phyloP scores from a whole-genome alignment of 2,888 invertebrate genomes.

The Yponomeuta cagnagella region DNA sequence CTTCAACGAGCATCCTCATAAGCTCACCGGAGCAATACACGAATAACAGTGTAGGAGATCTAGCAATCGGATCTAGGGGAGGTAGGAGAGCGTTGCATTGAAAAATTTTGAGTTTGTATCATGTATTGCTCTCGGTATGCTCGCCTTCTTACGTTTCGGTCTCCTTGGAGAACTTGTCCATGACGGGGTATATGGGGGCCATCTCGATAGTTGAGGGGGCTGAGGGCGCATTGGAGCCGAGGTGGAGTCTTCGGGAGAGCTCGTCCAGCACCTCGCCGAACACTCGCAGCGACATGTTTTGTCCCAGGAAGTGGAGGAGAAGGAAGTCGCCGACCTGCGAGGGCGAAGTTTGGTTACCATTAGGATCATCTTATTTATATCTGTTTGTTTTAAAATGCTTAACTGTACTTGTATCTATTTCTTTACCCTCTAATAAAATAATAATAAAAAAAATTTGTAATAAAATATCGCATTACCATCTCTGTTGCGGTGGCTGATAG shows the following conservation, averaged over 20 bases:
- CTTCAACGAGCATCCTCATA: background rate
- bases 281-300: constrained; percentile 88
- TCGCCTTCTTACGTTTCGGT: constrained; percentile 82
- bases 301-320: constrained; percentile 87
- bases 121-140: constrained; percentile 9
- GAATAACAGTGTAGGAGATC: background rate
- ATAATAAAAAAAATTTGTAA: too few species aligned
- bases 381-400: too few species aligned
- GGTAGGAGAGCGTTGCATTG: background rate
- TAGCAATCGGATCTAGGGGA: background rate
- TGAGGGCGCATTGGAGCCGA: constrained; percentile 86
- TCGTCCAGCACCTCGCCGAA: constrained; percentile 89
- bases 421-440: too few species aligned
- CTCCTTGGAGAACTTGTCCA: constrained; percentile 86
- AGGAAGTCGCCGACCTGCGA: constrained; percentile 90
- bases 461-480: background rate
- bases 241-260: constrained; percentile 80
- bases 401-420: too few species aligned
- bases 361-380: background rate
- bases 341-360: constrained; percentile 11
- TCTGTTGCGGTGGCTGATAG: constrained; percentile 12
- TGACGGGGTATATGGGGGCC: constrained; percentile 89
- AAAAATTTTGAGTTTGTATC: background rate
- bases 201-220: constrained; percentile 92
- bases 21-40: constrained; percentile 4